A percentile compares a stretch with the other conserved stretches of the same genome.
These are phyloP conservation scores for Mongoloraphidia duomilia DNA, from an alignment of 2,888 invertebrate genomes.

Conservation along the genomic window DNA sequence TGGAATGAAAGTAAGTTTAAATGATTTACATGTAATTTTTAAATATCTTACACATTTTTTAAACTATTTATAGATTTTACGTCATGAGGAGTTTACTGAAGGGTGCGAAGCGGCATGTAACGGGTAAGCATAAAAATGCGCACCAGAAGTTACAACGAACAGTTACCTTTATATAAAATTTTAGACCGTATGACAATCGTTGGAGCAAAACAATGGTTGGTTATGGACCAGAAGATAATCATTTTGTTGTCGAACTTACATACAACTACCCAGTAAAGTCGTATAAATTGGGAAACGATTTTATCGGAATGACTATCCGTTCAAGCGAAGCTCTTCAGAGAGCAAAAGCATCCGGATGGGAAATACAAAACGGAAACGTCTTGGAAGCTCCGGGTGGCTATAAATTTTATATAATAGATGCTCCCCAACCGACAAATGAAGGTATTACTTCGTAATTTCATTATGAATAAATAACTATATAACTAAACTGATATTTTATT, in stretches of 20 bases:
- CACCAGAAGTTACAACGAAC: neutral
- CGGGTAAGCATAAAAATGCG: slow-evolving; percentile 47
- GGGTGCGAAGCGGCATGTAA: slow-evolving; percentile 96
- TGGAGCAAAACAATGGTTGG: slow-evolving; percentile 99
- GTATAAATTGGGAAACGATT: slow-evolving; percentile 87
- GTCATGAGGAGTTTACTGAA: slow-evolving; percentile 95
- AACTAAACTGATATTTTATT: too few relatives aligned
- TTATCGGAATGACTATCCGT: slow-evolving; percentile 68
- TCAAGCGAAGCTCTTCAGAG: slow-evolving; percentile 62
- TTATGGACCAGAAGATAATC: slow-evolving; percentile 85
- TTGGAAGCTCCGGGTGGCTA: slow-evolving; percentile 87
- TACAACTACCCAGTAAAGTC: slow-evolving; percentile 89
- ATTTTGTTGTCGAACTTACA: slow-evolving; percentile 93
- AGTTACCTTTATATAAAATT: slow-evolving; percentile 16
- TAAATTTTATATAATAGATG: slow-evolving; percentile 64
- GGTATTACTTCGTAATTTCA: slow-evolving; percentile 31
- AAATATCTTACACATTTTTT: neutral
- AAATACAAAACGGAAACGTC: slow-evolving; percentile 45
- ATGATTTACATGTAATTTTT: neutral
- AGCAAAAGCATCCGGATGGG: slow-evolving; percentile 59
- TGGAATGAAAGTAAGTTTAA: slow-evolving; percentile 75
- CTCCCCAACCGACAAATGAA: slow-evolving; percentile 47
- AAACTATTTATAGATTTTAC: slow-evolving; percentile 48
- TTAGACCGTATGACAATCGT: slow-evolving; percentile 88
- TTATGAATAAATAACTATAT: too few relatives aligned